Evolutionary conservation across 2,113 vertebrate species (phyloP).

Genomic region (Indicator maculatus): DNA sequence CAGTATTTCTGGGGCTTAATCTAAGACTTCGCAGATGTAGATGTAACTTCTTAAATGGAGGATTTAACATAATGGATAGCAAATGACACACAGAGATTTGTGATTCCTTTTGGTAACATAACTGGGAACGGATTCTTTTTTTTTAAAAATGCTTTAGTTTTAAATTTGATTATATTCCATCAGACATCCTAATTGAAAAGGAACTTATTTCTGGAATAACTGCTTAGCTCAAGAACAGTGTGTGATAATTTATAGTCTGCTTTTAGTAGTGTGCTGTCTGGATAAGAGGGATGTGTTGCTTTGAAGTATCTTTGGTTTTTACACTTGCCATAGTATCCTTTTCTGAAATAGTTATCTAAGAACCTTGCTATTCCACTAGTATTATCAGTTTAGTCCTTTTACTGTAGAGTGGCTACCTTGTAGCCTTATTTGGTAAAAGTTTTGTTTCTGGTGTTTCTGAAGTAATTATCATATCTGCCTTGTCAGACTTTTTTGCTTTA

Average conservation of each 20-base stretch:
- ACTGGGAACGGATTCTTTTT: neutral
- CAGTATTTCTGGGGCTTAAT: neutral
- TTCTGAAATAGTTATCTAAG: conserved; percentile 38
- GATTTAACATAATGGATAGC: neutral
- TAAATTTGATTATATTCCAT: neutral
- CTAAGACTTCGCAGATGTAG: neutral
- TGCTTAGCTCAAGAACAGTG: neutral
- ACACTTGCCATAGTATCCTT: neutral
- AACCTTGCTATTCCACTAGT: conserved; percentile 23
- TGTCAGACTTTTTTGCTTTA: conserved; percentile 71
- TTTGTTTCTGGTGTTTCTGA: conserved; percentile 59
- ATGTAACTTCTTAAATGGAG: neutral
- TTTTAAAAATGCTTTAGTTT: neutral
- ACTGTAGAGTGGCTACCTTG: conserved; percentile 29
- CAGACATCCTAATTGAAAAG: neutral
- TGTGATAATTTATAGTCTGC: neutral
- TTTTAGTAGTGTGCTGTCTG: neutral
- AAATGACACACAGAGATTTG: neutral
- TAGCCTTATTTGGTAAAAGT: conserved; percentile 77
- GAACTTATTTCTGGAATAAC: neutral
- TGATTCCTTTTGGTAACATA: neutral
- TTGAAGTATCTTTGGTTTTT: neutral
- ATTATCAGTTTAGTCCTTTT: conserved; percentile 46
- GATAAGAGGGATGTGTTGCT: neutral
- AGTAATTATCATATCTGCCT: conserved; percentile 71